A percentile compares a stretch with the other conserved stretches of the same genome.
These are phyloP conservation scores for Ptilorrhoa leucosticta DNA, from an alignment of 2,113 vertebrate species.

Conservation along the genomic window DNA sequence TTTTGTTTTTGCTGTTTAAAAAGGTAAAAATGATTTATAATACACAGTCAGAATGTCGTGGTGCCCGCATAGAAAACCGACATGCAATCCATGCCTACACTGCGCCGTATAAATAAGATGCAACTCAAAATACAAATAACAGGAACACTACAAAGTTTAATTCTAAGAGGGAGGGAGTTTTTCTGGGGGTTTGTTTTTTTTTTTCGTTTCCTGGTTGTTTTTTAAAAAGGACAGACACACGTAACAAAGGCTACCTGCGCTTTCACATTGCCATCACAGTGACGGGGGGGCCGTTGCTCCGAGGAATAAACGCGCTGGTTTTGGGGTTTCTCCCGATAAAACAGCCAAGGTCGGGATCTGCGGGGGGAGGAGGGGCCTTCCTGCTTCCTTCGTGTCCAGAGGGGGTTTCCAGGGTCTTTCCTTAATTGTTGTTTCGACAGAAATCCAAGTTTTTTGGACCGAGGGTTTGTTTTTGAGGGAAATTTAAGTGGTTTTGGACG, in stretches of 20 bases:
- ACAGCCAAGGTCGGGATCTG: neutral
- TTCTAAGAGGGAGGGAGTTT: neutral
- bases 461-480: neutral
- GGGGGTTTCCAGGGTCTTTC: neutral
- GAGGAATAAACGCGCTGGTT: neutral
- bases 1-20: constrained; percentile 20
- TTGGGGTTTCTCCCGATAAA: neutral
- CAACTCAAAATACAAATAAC: constrained; percentile 60
- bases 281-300: constrained; percentile 13
- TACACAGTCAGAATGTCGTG: constrained; percentile 52
- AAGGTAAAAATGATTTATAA: constrained; percentile 71
- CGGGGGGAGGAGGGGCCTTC: neutral
- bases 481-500: fast-evolving
- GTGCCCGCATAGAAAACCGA: constrained; percentile 57
- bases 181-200: neutral
- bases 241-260: constrained; percentile 35
- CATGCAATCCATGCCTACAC: constrained; percentile 65
- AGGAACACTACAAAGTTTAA: constrained; percentile 53
- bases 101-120: constrained; percentile 58
- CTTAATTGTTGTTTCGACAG: neutral
- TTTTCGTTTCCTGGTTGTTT: neutral
- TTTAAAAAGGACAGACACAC: constrained; percentile 41
- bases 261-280: constrained; percentile 64
- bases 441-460: neutral
- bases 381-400: neutral